Conservation (phyloP, 2,888 invertebrate genomes). For the Ennomos erosarius region DNA sequence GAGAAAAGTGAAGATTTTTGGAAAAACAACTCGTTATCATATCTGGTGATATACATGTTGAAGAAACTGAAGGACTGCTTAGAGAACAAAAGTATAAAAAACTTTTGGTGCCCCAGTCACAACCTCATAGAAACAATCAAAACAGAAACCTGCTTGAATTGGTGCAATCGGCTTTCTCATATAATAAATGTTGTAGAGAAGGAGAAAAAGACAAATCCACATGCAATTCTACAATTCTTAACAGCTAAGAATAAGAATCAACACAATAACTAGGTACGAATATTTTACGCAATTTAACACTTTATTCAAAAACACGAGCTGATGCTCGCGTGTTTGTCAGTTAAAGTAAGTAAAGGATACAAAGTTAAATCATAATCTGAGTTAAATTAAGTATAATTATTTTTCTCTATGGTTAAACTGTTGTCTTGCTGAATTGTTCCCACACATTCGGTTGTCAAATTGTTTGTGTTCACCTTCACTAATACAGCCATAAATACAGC, state of each 20-base stretch:
- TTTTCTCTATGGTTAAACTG: too few species aligned
- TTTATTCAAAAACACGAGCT: too few species aligned
- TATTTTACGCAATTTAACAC: too few species aligned
- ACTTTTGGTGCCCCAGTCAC: constrained; percentile 64
- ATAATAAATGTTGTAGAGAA: constrained; percentile 56
- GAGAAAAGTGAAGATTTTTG: constrained; percentile 53
- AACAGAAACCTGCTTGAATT: constrained; percentile 56
- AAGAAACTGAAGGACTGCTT: constrained; percentile 56
- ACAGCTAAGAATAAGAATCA: constrained; percentile 11
- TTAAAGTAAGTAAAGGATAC: too few species aligned
- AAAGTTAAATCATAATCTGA: too few species aligned
- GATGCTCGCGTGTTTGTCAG: too few species aligned
- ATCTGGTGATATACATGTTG: constrained; percentile 61
- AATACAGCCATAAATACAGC: too few species aligned
- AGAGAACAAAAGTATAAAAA: constrained; percentile 48
- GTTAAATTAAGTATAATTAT: too few species aligned
- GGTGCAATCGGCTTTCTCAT: constrained; percentile 56
- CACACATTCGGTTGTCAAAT: too few species aligned
- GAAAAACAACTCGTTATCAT: constrained; percentile 55
- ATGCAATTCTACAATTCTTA: constrained; percentile 47
- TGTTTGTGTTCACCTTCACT: too few species aligned
- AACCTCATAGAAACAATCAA: constrained; percentile 63
- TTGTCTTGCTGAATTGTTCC: too few species aligned
- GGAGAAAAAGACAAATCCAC: constrained; percentile 47
- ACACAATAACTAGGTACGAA: not conserved